Evolutionary conservation across 2,888 invertebrate species (phyloP), one percentile per base, ranked within the genome.

Genomic region (Tachina grossa): DNA sequence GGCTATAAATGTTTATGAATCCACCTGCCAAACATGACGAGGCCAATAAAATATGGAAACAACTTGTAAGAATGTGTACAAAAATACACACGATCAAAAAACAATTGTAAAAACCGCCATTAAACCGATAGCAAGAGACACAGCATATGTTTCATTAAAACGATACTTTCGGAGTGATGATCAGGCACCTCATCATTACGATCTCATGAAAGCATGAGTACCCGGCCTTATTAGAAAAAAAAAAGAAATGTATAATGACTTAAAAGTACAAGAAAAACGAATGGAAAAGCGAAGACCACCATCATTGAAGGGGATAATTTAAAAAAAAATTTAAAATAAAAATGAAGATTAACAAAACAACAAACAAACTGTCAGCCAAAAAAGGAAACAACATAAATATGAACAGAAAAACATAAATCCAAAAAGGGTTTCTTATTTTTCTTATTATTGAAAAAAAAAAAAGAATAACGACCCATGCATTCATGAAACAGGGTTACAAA

Each of bases 11-110:
- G 65, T 76, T 76, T 68, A 83, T 78, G 66, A 85, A 68, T 85
- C 79, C 85, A 85, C 85, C 85, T 85, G 85, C 85, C 81, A 77
- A 82, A 83, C 85, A 83, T 85, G 85, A 83, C 83, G 61, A 77
- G 63, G 85, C 79, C 72, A 80, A 85, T 85, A 77, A 53, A 57
- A 57, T 51, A 61, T 68, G 75, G 43, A 69, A 59, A 63, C 61
- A 75, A 53, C 59, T 39, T 43, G 31, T 76, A 76, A 45, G 59
- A 77, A 59, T 77, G 59, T 69, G 55, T 55, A 68, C 61, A 78
- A 69, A 19, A 61, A 1, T 45, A 72, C 14, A 61, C 59, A 74
- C 16, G 57, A 63, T 51, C 53, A 47, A n/a, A 84, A 45, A 68
- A 68, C 31, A 43, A 69, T 57, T 68, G 43, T 45, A 51, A 51